These are phyloP conservation scores for Drosophila varians DNA, from an alignment of 1,140 invertebrate genomes.

Conservation along the genomic window DNA sequence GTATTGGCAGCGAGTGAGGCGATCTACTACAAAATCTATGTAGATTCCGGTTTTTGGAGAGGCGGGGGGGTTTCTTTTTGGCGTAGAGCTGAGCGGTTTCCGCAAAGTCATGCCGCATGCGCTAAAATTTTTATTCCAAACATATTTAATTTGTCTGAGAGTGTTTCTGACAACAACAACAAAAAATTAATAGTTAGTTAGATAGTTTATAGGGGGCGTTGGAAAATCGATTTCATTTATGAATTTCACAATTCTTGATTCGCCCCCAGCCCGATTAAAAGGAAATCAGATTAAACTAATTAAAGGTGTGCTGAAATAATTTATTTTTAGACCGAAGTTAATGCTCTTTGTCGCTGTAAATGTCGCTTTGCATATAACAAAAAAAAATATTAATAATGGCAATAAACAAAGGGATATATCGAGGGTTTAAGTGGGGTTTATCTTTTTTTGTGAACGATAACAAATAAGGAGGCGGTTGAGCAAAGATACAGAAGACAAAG, in stretches of 20 bases:
- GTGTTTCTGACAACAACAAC: not conserved
- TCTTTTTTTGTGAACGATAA: not conserved
- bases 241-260: slow-evolving; percentile 42
- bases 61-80: not conserved
- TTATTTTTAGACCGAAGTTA: slow-evolving; percentile 3
- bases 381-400: not conserved
- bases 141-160: slow-evolving; percentile 6
- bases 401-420: not conserved
- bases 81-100: slow-evolving; percentile 8
- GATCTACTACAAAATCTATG: not conserved
- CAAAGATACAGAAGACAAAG: not conserved
- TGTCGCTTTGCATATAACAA: not conserved
- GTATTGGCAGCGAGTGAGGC: too few relatives aligned
- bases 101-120: slow-evolving; percentile 60
- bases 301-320: not conserved
- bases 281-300: slow-evolving; percentile 1
- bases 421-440: not conserved
- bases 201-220: not conserved
- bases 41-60: slow-evolving; percentile 37
- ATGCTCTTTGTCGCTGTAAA: not conserved
- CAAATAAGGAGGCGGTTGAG: not conserved
- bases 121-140: slow-evolving; percentile 11
- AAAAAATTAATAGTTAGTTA: not conserved
- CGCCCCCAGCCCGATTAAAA: too few relatives aligned
- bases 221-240: not conserved